Conservation (phyloP, 1,140 invertebrate genomes). For the Heliconius congener region DNA sequence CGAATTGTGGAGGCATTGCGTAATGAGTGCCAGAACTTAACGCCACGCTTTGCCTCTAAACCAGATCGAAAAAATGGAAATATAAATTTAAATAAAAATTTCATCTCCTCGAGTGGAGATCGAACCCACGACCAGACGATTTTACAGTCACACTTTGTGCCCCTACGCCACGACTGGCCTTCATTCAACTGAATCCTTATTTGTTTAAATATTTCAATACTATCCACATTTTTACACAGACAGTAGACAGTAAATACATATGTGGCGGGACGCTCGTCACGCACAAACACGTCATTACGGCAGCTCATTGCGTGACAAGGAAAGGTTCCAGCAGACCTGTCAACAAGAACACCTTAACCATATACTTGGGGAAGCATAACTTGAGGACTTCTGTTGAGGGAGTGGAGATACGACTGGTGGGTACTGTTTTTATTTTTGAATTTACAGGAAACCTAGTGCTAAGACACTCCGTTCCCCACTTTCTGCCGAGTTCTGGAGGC, state of each 20-base stretch:
- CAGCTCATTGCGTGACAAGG: slow-evolving; percentile 89
- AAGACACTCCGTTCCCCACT: too few relatives aligned
- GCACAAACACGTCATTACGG: slow-evolving; percentile 88
- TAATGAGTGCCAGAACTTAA: too few relatives aligned
- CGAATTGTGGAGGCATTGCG: too few relatives aligned
- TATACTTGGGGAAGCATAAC: slow-evolving; percentile 80
- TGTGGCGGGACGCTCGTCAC: slow-evolving; percentile 92
- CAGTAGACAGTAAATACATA: slow-evolving; percentile 80
- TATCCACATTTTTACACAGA: slow-evolving; percentile 49
- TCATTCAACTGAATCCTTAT: not conserved
- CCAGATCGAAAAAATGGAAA: too few relatives aligned
- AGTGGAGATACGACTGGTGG: slow-evolving; percentile 72
- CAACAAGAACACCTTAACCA: slow-evolving; percentile 70
- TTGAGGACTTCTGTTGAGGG: slow-evolving; percentile 76
- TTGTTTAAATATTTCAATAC: not conserved
- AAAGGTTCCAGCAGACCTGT: slow-evolving; percentile 54
- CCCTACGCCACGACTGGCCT: too few relatives aligned
- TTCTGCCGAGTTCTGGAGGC: too few relatives aligned
- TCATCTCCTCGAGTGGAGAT: too few relatives aligned
- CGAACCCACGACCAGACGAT: too few relatives aligned
- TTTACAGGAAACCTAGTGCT: too few relatives aligned
- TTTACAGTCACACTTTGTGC: too few relatives aligned
- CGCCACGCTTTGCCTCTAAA: too few relatives aligned
- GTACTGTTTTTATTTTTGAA: slow-evolving; percentile 28
- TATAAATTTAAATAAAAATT: too few relatives aligned